Evolutionary conservation across 2,797 vertebrate genomes (phyloP), one percentile per base, ranked within the genome.

Genomic region (Orientallactaga sibirica): DNA sequence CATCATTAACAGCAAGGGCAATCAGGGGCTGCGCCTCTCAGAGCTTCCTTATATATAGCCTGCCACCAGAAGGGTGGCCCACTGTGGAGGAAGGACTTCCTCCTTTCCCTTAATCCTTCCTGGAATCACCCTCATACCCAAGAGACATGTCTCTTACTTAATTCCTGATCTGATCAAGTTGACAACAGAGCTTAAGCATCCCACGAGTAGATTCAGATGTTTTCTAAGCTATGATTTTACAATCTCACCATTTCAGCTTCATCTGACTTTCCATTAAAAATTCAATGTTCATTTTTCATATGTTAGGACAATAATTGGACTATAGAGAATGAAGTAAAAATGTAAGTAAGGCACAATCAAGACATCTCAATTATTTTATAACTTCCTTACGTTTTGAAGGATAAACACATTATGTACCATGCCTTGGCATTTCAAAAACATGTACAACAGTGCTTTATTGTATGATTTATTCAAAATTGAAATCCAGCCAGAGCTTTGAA

Each of bases 171-270:
- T 58, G 55, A 58, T 16, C 55, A 58, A 58, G 55, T 58, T 48
- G 48, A 48, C 48, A 48, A 48, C 48, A 48, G 48, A 48, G 48
- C 48, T 48, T 48, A 48, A 48, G 7, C 48, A 48, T 8, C 48
- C 10, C 48, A 48, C 7, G 16, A 58, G 62, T 64, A 61, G 33
- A 41, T 86, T 37, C 25, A 10, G 71, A 68, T 25, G 12, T 64
- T 92, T 94, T 79, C 12, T 70, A 89, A 79, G 0, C 62, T 62
- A 25, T 5, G 73, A 10, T 81, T 90, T 74, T 70, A 68, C 19
- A 68, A 15, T 73, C 22, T 77, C 22, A 61, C 41, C 62, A 33
- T 75, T 91, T 91, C 22, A 62, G 48, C 76, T 82, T 93, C 86
- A 70, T 85, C 78, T 86, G 75, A 33, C n/a, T 73, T 85, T 25